These are phyloP conservation scores for Lochmaea capreae DNA, from an alignment of 2,888 invertebrate genomes.

Conservation along the genomic window DNA sequence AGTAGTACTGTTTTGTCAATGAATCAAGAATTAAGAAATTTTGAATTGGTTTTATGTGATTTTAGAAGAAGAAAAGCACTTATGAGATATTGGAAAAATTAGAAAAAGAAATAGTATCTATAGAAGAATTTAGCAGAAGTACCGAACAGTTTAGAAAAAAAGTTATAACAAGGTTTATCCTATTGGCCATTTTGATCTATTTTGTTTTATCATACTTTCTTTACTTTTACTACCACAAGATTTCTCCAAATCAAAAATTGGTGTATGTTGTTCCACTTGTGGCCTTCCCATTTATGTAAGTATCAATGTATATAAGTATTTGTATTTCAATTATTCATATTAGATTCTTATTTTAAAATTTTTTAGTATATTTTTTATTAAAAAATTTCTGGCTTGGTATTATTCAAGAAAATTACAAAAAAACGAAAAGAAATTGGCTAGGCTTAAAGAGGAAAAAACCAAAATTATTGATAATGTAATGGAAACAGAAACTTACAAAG, in stretches of 20 bases:
- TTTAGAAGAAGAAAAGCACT: constrained; percentile 70
- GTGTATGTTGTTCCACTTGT: constrained; percentile 83
- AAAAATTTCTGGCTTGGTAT: constrained; percentile 87
- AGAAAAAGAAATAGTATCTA: constrained; percentile 82
- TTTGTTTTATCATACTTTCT: constrained; percentile 79
- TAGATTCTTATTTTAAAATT: constrained; percentile 5
- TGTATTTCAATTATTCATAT: constrained; percentile 8
- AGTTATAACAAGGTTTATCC: constrained; percentile 80
- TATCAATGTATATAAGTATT: constrained; percentile 2
- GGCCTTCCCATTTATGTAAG: constrained; percentile 85
- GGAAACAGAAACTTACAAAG: constrained; percentile 98
- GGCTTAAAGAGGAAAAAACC: constrained; percentile 84
- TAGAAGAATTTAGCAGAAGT: constrained; percentile 82
- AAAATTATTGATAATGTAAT: constrained; percentile 94
- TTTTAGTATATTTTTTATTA: constrained; percentile 66
- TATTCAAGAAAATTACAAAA: constrained; percentile 84
- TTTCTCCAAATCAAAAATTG: constrained; percentile 78
- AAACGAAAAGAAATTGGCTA: constrained; percentile 79
- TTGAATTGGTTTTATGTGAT: background rate
- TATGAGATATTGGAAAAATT: constrained; percentile 75
- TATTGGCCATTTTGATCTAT: constrained; percentile 74
- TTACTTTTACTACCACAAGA: constrained; percentile 85
- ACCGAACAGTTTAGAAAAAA: constrained; percentile 86
- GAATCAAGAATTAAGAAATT: too few relatives aligned
- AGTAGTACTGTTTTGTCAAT: constrained; percentile 58